Conservation (phyloP, 1,140 invertebrate species). For the Solen grandis region DNA sequence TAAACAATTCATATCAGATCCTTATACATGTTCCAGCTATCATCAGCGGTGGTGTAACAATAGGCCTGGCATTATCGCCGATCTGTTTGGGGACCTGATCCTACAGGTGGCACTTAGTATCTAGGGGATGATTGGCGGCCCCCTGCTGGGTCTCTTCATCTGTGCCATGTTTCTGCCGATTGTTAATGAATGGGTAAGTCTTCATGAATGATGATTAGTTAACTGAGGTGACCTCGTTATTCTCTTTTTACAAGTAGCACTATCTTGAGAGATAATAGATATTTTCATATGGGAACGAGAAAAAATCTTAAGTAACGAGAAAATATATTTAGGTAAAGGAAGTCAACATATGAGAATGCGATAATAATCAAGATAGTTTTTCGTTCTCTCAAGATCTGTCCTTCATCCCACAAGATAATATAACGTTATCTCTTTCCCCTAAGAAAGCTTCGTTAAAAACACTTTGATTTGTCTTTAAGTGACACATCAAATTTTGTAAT, state of each 20-base stretch:
- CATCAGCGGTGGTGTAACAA: constrained; percentile 35
- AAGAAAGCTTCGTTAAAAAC: no score
- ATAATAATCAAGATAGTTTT: no score
- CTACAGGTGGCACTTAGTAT: constrained; percentile 84
- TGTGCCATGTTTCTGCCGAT: constrained; percentile 77
- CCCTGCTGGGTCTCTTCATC: constrained; percentile 74
- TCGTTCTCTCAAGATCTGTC: no score
- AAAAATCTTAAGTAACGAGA: not conserved
- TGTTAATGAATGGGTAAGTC: constrained; percentile 71
- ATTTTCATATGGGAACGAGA: not conserved
- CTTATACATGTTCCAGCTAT: constrained; percentile 29
- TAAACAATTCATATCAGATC: no score
- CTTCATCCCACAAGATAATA: no score
- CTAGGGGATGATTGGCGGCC: constrained; percentile 76
- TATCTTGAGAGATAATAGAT: not conserved
- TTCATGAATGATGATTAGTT: constrained; percentile 44
- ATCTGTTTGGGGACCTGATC: constrained; percentile 31
- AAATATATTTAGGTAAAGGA: no score
- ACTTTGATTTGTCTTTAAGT: no score
- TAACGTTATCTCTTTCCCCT: no score
- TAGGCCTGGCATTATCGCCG: constrained; percentile 54
- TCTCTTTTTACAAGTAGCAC: not conserved
- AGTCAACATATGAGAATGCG: no score
- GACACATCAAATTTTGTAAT: no score
- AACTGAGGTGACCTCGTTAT: not conserved